Conservation (phyloP, 2,797 vertebrate species). For the Micromesistius poutassou region DNA sequence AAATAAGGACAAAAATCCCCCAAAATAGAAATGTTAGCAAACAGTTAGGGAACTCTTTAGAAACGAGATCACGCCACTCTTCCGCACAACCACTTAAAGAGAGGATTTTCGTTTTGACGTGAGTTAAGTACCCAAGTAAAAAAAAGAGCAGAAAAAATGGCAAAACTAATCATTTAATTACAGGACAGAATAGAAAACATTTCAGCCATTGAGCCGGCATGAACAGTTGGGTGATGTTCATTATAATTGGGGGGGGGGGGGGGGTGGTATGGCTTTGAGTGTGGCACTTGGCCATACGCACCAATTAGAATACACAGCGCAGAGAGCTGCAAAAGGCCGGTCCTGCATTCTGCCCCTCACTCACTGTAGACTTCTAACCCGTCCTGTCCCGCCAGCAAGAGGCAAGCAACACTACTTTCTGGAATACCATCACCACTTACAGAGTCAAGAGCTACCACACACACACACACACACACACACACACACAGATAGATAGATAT, state of each 20-base stretch:
- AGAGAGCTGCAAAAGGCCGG: not conserved
- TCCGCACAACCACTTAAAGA: not conserved
- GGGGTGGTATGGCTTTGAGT: not conserved
- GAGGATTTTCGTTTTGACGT: not conserved
- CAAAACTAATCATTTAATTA: not conserved
- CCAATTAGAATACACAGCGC: not conserved
- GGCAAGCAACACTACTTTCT: not conserved
- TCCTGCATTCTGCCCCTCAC: not conserved
- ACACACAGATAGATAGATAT: not conserved
- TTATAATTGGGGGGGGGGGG: not conserved
- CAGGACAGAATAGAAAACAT: not conserved
- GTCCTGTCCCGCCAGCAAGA: not conserved
- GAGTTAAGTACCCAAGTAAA: not conserved
- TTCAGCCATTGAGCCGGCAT: not conserved
- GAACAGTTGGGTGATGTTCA: not conserved
- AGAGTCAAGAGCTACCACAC: conserved; percentile 3
- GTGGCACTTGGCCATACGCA: too few species aligned
- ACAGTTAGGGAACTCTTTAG: not conserved
- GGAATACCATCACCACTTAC: not conserved
- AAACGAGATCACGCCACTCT: not conserved
- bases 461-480: not conserved
- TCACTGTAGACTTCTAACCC: not conserved
- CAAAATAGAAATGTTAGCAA: not conserved
- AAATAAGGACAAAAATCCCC: not conserved
- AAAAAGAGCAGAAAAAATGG: not conserved